Base-by-base conservation (phyloP, 2,797 vertebrate genomes). In the Anas bahamensis region DNA sequence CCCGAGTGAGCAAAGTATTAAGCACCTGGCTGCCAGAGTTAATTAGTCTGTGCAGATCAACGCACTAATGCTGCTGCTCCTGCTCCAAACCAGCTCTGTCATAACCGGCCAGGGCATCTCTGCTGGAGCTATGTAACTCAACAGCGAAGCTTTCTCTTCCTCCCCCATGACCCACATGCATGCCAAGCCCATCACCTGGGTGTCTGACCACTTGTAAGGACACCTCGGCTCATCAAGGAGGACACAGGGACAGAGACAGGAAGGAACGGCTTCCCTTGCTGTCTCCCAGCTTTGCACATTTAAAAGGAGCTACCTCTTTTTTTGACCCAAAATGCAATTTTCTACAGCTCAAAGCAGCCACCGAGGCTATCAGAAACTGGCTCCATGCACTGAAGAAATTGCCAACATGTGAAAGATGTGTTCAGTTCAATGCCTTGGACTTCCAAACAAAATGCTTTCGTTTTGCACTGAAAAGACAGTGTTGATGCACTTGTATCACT, bases 21-120 rank as follows among this genome's bases (percentile, higher is more conserved):
- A 94, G 83, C 90, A 90, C 89, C 91, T 88, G 89, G 55, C 93
- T 95, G 95, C 91, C 95, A 71, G 52, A 73, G 83, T 57, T 89
- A 82, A 94, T 94, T 39, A 77, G 42, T 9, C 71, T 42, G 71
- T 1, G 3, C 81, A n/a, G 69, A 80, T 91, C 69, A 75, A 91
- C 6, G 68, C 76, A 9, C 77, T 10, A 73, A 64, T 59, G 65
- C 17, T 73, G 65, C 48, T 35, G 76, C 71, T 85, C 22, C 71
- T 28, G n/a, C 64, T 83, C 69, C 90, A 33, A 75, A 71, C 44
- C 91, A 66, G 73, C 79, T 69, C 73, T 80, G 57, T 33, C 76
- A 28, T 73, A 24, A 22, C 41, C 7, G 29, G 50, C 65, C 76
- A 26, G 72, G 87, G 55, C 37, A 16, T 7, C 72, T 74, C 72